Percentiles rank a stretch among this genome's conserved stretches.
Conservation (phyloP, 2,797 vertebrate species). For the Xiphophorus birchmanni region DNA sequence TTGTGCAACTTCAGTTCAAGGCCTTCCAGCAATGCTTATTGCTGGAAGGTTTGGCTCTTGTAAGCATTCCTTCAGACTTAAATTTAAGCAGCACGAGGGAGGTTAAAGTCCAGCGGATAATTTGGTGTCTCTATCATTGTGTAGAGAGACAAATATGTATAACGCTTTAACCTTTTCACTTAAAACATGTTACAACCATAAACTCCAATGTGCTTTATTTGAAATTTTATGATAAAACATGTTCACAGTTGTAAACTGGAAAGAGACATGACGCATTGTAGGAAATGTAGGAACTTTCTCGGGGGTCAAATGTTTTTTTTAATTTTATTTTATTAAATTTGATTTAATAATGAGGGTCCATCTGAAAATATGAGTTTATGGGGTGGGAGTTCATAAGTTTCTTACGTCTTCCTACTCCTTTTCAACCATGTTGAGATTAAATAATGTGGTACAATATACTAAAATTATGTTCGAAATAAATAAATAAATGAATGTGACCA, state of each 20-base stretch:
- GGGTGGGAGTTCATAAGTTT: too few relatives aligned
- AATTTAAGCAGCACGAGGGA: conserved; percentile 32
- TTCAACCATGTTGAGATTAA: too few relatives aligned
- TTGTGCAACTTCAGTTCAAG: neutral
- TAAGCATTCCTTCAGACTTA: conserved; percentile 12
- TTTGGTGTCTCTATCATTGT: conserved; percentile 22
- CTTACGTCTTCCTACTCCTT: too few relatives aligned
- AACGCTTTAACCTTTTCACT: neutral
- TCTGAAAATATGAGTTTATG: too few relatives aligned
- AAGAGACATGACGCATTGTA: neutral
- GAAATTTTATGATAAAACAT: neutral
- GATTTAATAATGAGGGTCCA: too few relatives aligned
- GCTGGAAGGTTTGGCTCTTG: conserved; percentile 14
- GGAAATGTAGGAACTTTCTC: neutral
- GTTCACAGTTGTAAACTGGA: neutral
- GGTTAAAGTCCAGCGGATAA: conserved; percentile 12
- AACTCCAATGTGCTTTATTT: neutral
- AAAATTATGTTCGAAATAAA: too few relatives aligned
- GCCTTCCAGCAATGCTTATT: conserved; percentile 16
- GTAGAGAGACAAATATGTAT: neutral
- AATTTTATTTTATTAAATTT: too few relatives aligned
- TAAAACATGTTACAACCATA: neutral
- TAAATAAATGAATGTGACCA: too few relatives aligned
- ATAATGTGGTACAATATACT: too few relatives aligned
- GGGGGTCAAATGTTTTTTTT: neutral